Base-by-base conservation (phyloP, 2,888 invertebrate genomes). In the Parascotia fuliginaria region DNA sequence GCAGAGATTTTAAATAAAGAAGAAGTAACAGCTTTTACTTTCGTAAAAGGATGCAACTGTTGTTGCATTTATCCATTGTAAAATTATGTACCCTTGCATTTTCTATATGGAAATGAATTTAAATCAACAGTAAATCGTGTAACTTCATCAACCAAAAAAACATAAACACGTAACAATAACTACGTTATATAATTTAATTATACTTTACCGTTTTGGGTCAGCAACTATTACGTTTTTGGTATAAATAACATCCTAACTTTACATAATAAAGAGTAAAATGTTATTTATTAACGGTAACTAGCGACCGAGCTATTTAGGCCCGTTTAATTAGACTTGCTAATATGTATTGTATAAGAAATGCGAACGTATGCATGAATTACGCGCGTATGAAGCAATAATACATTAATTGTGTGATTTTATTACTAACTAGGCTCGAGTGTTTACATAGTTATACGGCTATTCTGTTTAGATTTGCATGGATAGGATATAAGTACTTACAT, bases 291-390 rank as follows among this genome's bases (percentile, higher is more conserved):
- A 55, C 42, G 42, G 49, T 65, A 59, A 47, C 51, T 47, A 55
- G 56, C 40, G 55, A 45, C 44, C 55, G 59, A 56, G 50, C 61
- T 52, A 60, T 55, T 69, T 44, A 48, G 52, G 52, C 55, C 44
- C 56, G 60, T 65, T 73, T 67, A 71, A 74, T 76, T 73, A 75
- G 62, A 69, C 60, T 73, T 71, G 67, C 41, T 73, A 75, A 75
- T 75, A 62, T 67, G 48, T 46, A 59, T 55, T 54, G 70, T 75
- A 72, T 61, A 55, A 39, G 27, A 55, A 55, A 56, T 55, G 46
- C 58, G 38, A 54, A 50, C 36, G 54, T 63, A 65, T 59, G 65
- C 64, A 70, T 66, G 40, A 44, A 62, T 66, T 67, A 59, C 51
- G 49, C 54, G 64, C n/a, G 50, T 39, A 36, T 6, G 12, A 41